Percentiles rank a stretch among this genome's conserved stretches.
Conservation (phyloP, 1,140 invertebrate genomes). For the Polypedilum vanderplanki region DNA sequence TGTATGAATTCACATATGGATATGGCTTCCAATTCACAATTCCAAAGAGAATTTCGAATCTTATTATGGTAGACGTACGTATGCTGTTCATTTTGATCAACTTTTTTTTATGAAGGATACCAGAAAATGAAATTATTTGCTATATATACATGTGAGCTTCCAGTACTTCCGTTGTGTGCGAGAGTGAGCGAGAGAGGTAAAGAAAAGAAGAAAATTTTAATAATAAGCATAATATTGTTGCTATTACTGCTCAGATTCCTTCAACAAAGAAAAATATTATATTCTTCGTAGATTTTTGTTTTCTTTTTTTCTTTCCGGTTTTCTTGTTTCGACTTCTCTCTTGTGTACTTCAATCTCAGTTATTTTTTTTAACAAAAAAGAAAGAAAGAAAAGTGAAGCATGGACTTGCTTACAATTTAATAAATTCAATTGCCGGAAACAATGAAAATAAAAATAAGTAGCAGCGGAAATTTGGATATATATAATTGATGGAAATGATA, state of each 20-base stretch:
- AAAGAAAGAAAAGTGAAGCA: too few species aligned
- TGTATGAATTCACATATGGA: neutral
- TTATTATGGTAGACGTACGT: neutral
- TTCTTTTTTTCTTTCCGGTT: too few species aligned
- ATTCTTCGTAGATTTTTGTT: too few species aligned
- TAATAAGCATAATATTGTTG: neutral
- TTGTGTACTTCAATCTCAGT: too few species aligned
- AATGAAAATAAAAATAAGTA: neutral
- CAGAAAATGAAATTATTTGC: constrained; percentile 7
- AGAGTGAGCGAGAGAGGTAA: neutral
- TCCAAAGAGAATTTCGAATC: constrained; percentile 11
- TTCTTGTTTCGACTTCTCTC: too few species aligned
- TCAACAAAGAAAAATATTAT: too few species aligned
- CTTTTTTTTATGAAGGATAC: constrained; percentile 3
- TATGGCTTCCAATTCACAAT: neutral
- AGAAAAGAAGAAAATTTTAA: neutral
- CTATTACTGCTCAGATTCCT: neutral
- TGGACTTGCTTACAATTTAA: too few species aligned
- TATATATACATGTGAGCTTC: neutral
- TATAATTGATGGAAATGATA: constrained; percentile 8
- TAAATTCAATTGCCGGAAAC: neutral
- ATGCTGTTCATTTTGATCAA: constrained; percentile 18
- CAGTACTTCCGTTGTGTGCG: neutral
- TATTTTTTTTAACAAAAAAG: too few species aligned
- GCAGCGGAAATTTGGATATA: constrained; percentile 5